Evolutionary conservation across 2,797 vertebrate genomes (phyloP).

Genomic region (Remorina albescens): DNA sequence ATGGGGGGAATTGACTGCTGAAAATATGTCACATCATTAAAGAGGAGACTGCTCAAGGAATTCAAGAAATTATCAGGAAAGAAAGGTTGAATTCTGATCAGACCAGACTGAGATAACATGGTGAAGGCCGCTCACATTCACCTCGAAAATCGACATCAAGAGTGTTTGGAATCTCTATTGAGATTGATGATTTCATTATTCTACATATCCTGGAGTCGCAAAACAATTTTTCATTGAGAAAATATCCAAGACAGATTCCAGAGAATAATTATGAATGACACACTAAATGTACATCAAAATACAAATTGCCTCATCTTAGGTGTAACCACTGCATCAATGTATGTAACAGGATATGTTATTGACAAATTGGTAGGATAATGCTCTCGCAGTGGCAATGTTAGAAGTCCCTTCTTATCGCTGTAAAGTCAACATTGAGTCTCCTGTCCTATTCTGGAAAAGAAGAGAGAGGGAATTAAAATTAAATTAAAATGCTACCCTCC

Average conservation of each 20-base stretch:
- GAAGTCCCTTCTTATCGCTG: constrained; percentile 59
- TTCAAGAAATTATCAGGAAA: constrained; percentile 13
- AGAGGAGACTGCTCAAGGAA: constrained; percentile 21
- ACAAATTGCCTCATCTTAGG: constrained; percentile 23
- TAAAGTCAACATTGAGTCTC: constrained; percentile 62
- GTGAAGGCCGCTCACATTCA: neutral
- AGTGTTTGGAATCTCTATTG: neutral
- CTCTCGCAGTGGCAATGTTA: constrained; percentile 34
- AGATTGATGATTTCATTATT: neutral
- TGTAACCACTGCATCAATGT: constrained; percentile 35
- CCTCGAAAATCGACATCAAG: neutral
- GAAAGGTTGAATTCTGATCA: neutral
- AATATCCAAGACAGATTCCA: neutral
- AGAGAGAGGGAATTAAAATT: constrained; percentile 46
- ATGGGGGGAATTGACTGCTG: constrained; percentile 34
- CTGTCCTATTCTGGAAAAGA: constrained; percentile 32
- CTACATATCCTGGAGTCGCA: neutral
- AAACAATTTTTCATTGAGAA: constrained; percentile 4
- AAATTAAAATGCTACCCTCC: constrained; percentile 83
- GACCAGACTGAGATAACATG: neutral
- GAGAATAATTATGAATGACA: constrained; percentile 22
- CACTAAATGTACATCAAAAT: no score
- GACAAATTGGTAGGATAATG: constrained; percentile 61
- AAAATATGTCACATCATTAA: constrained; percentile 23
- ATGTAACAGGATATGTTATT: constrained; percentile 45